A percentile compares a stretch with the other conserved stretches of the same genome.
Conservation (phyloP, 2,113 vertebrate genomes). For the Urocynchramus pylzowi region DNA sequence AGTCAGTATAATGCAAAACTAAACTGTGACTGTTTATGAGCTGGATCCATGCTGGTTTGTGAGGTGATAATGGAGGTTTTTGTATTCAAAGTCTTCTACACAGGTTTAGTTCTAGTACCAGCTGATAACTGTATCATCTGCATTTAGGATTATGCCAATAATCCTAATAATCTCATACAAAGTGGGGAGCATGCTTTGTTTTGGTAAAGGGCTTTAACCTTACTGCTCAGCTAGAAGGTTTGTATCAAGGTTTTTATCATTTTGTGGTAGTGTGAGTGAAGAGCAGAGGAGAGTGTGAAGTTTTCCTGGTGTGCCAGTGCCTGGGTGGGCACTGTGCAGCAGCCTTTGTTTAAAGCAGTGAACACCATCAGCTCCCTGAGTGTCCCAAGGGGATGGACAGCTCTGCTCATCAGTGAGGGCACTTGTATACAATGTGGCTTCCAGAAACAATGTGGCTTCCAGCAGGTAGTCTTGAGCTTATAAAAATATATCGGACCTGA, state of each 20-base stretch:
- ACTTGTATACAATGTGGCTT: neutral
- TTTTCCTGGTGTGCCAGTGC: neutral
- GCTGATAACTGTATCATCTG: neutral
- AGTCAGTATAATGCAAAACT: neutral
- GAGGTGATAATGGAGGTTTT: neutral
- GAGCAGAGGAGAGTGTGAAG: neutral
- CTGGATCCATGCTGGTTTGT: neutral
- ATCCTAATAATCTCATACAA: neutral
- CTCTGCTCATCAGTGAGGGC: neutral
- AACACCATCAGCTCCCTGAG: fast-evolving
- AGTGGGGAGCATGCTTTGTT: neutral
- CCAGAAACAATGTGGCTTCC: neutral
- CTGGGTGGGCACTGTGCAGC: neutral
- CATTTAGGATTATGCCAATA: neutral
- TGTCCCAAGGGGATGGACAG: neutral
- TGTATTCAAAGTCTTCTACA: neutral
- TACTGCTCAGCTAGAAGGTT: neutral
- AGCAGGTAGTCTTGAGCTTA: neutral
- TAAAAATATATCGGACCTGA: neutral
- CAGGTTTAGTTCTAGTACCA: neutral
- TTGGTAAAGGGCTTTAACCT: neutral
- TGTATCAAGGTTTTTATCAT: neutral
- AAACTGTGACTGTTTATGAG: neutral
- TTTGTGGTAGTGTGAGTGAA: neutral
- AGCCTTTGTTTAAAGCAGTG: fast-evolving